Percentiles rank a stretch among this genome's conserved stretches.
These are phyloP conservation scores for Aphaenogaster ashmeadi DNA, from an alignment of 1,140 invertebrate species.

Conservation along the genomic window DNA sequence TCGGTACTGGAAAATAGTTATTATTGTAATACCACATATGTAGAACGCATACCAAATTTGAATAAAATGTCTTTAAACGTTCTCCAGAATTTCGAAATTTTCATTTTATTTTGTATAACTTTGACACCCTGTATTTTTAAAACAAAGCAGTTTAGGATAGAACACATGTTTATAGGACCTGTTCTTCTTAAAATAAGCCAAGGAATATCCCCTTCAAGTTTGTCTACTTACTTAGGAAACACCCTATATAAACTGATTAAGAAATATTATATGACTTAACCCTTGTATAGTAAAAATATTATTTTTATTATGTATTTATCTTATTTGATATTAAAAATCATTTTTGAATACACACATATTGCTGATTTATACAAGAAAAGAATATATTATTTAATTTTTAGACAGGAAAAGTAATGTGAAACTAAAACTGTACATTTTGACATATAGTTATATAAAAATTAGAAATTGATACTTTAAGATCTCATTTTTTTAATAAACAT, in stretches of 20 bases:
- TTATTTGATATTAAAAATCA: conserved; percentile 8
- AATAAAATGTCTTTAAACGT: too few species aligned
- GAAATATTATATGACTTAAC: neutral
- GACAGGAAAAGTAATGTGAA: neutral
- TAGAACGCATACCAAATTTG: too few species aligned
- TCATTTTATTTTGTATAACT: too few species aligned
- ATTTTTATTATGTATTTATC: neutral
- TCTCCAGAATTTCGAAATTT: too few species aligned
- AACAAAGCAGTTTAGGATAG: too few species aligned
- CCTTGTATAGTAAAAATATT: neutral
- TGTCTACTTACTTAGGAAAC: too few species aligned
- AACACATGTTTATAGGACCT: too few species aligned
- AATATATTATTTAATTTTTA: neutral
- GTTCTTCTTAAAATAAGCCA: too few species aligned
- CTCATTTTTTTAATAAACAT: neutral
- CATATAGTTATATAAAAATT: neutral
- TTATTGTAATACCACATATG: too few species aligned
- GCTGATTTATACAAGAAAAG: neutral
- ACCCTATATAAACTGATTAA: neutral
- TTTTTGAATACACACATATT: neutral
- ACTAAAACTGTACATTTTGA: neutral
- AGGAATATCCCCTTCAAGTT: too few species aligned
- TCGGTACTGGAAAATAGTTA: too few species aligned
- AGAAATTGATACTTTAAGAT: neutral
- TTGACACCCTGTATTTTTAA: too few species aligned